Evolutionary conservation across 53 echinoderm and acorn worm species (phyloP).

Genomic region (Henricia sp.): DNA sequence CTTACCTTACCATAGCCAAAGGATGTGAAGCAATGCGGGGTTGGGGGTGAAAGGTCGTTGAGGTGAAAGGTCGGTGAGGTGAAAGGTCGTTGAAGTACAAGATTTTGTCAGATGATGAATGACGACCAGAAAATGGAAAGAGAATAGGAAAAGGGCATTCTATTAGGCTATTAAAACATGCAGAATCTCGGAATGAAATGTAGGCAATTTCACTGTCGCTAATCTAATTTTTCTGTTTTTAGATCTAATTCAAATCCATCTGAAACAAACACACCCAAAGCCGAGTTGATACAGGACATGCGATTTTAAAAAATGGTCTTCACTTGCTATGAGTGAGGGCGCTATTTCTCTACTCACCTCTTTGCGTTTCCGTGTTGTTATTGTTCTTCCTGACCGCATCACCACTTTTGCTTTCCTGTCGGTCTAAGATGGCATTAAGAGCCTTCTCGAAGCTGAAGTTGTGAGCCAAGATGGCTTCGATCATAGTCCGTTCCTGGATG

Average conservation of each 20-base stretch:
- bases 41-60: not conserved
- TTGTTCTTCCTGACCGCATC: not conserved
- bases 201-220: not conserved
- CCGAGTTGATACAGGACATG: no score
- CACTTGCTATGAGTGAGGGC: no score
- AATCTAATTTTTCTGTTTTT: no score
- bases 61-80: constrained; percentile 3
- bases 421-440: constrained; percentile 84
- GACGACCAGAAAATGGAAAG: constrained; percentile 24
- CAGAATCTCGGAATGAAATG: not conserved
- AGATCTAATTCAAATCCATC: no score
- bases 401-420: constrained; percentile 65
- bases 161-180: constrained; percentile 63
- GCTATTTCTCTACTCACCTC: constrained; percentile 13
- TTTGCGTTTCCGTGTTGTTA: constrained; percentile 11
- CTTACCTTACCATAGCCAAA: constrained; percentile 95
- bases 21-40: constrained; percentile 51
- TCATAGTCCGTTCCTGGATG: constrained; percentile 83
- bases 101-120: not conserved
- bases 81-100: no score
- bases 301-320: no score
- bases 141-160: constrained; percentile 63
- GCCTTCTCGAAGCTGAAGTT: constrained; percentile 86
- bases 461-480: constrained; percentile 71
- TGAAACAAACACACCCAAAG: no score